Base-by-base conservation (phyloP, 2,888 invertebrate genomes). In the Hydrotaea diabolus region DNA sequence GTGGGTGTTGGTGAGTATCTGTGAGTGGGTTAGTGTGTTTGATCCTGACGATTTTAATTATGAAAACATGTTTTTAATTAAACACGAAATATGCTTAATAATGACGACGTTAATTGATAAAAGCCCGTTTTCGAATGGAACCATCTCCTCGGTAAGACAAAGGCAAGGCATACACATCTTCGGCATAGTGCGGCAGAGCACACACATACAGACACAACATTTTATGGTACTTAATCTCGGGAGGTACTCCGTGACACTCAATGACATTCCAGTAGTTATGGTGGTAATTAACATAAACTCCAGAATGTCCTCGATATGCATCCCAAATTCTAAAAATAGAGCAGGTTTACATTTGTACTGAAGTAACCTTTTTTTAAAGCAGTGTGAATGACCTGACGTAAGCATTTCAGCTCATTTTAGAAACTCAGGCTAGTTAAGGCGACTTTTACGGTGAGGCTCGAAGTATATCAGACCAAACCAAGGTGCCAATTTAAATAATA, bases 51-150 rank as follows among this genome's bases (percentile, higher is more conserved):
- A 66, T 66, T 74, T 55, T 74, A 79, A 79, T 79, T 74, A 74
- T 43, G 74, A 79, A 79, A 79, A 79, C 74, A 74, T 79, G 73
- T 66, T 74, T 78, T 74, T 74, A 79, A 79, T 79, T 79, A 66
- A 57, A 74, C 39, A 55, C 53, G 26, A 73, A 79, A 79, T 79
- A 79, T 79, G 73, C 39, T 73, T 79, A 55, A 79, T 73, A 66
- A 74, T 73, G 64, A 72, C 23, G 19, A 71, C 57, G 71, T 49
- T 72, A 72, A 78, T 72, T 78, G 26, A 46, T 53, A 53, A 23
- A 78, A 78, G 49, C 69, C 69, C 31, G 9, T 46, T 13, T 69
- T 8, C 23, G 4, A n/a, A 43, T 4, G 13, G 39, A 39, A 19
- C 39, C 23, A 15, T 23, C 43, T 69, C 23, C 43, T 46, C 21